These are phyloP conservation scores for Siniperca undulata DNA, from an alignment of 2,797 vertebrate genomes.

Conservation along the genomic window DNA sequence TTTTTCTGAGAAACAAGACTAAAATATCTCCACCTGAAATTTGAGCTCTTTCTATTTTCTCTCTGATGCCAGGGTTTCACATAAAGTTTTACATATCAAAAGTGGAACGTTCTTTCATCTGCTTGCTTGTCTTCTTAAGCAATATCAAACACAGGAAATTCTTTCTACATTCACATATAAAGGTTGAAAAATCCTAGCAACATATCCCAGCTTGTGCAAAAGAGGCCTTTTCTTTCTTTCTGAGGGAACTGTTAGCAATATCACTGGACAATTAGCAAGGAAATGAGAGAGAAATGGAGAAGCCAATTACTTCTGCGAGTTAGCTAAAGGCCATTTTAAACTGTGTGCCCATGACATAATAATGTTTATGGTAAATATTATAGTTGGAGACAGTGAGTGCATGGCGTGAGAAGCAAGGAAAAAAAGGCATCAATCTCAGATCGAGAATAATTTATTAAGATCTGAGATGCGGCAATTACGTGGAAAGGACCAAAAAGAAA, in stretches of 20 bases:
- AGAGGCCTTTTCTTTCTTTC: slow-evolving; percentile 82
- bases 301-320: slow-evolving; percentile 91
- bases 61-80: slow-evolving; percentile 67
- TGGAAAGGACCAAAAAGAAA: slow-evolving; percentile 91
- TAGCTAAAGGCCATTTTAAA: slow-evolving; percentile 94
- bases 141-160: slow-evolving; percentile 78
- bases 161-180: slow-evolving; percentile 73
- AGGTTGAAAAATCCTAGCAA: slow-evolving; percentile 78
- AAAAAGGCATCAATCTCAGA: slow-evolving; percentile 89
- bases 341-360: slow-evolving; percentile 93
- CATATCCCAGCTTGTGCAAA: slow-evolving; percentile 80
- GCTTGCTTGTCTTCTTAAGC: slow-evolving; percentile 74
- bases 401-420: slow-evolving; percentile 84
- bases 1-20: slow-evolving; percentile 71
- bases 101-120: slow-evolving; percentile 74
- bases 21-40: slow-evolving; percentile 78
- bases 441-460: slow-evolving; percentile 93
- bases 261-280: slow-evolving; percentile 88
- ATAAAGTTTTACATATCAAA: slow-evolving; percentile 81
- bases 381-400: slow-evolving; percentile 88
- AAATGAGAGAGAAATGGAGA: slow-evolving; percentile 90
- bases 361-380: slow-evolving; percentile 95
- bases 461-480: slow-evolving; percentile 90
- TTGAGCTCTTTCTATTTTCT: slow-evolving; percentile 75
- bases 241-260: slow-evolving; percentile 86